Evolutionary conservation across 2,888 invertebrate species (phyloP).

Genomic region (Ischnura elegans): DNA sequence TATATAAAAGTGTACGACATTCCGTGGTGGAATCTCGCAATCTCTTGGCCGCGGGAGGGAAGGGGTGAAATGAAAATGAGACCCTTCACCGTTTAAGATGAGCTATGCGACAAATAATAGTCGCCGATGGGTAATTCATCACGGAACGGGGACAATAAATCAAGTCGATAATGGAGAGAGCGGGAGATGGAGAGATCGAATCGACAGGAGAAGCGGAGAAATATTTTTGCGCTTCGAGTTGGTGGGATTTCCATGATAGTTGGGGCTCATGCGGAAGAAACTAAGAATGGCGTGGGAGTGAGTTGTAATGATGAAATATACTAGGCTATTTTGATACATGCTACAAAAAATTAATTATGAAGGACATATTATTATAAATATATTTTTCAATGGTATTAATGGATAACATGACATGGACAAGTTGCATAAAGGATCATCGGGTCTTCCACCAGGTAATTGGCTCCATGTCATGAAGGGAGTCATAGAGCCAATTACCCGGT

Average conservation of each 20-base stretch:
- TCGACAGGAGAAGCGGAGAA: not conserved
- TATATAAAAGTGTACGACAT: not conserved
- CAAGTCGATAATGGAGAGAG: conserved; percentile 26
- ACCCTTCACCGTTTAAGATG: conserved; percentile 26
- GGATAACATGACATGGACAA: too few relatives aligned
- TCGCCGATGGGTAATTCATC: conserved; percentile 25
- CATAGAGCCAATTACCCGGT: too few relatives aligned
- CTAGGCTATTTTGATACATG: too few relatives aligned
- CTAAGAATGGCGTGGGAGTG: not conserved
- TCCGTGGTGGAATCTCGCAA: not conserved
- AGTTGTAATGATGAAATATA: too few relatives aligned
- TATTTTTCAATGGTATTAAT: too few relatives aligned
- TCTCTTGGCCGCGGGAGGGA: not conserved
- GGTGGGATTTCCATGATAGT: not conserved
- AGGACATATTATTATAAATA: too few relatives aligned
- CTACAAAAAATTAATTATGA: too few relatives aligned
- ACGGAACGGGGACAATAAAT: not conserved
- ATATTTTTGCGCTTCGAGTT: not conserved
- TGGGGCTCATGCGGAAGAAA: not conserved
- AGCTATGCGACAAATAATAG: conserved; percentile 31
- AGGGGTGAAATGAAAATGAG: not conserved
- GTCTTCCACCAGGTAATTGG: too few relatives aligned
- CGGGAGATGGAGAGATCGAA: conserved; percentile 11
- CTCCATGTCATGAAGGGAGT: too few relatives aligned
- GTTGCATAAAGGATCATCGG: too few relatives aligned